Evolutionary conservation across 2,797 vertebrate species (phyloP), one percentile per base, ranked within the genome.

Genomic region (Sylvia borin): DNA sequence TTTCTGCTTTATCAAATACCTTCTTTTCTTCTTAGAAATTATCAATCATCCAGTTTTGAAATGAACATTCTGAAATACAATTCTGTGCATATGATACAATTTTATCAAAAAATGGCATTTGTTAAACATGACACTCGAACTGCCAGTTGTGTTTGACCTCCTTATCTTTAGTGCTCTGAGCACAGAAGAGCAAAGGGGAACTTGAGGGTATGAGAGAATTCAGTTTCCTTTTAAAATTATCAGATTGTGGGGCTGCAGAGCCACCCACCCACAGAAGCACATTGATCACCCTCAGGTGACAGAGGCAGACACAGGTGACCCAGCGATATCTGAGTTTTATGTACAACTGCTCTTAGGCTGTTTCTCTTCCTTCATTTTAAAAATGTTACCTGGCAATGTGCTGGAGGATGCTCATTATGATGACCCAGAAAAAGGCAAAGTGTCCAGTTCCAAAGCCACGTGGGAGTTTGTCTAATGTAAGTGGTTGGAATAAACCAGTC

Each of bases 331-430:
- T 67, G 27, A 50, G 13, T 82, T 88, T 88, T 34, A 45, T 54
- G 42, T 71, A 50, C 66, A 42, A n/a, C 45, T 65, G 9, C 34
- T 78, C 32, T 34, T 66, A 84, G 50, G 27, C 38, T 43, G 27
- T 47, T 70, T 85, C 38, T 76, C 94, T 70, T 62, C 36, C 25
- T 90, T 64, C 18, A 51, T 79, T 88, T 94, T 32, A 68, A 53
- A 94, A 86, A 79, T 68, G 50, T 53, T 88, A 40, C 79, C 31
- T 9, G 17, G 38, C 43, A 58, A 74, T 2, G 1, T 79, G 19
- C 72, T 66, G 34, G 32, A 87, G 40, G 26, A 74, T 55, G 74
- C 48, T 85, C 54, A 38, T 83, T 11, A 31, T 22, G 22, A 40
- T 76, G 51, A 78, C 32, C 27, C 40, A 83, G 47, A 16, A 67